These are phyloP conservation scores for Limanda limanda DNA, from an alignment of 2,113 vertebrate species.

Conservation along the genomic window DNA sequence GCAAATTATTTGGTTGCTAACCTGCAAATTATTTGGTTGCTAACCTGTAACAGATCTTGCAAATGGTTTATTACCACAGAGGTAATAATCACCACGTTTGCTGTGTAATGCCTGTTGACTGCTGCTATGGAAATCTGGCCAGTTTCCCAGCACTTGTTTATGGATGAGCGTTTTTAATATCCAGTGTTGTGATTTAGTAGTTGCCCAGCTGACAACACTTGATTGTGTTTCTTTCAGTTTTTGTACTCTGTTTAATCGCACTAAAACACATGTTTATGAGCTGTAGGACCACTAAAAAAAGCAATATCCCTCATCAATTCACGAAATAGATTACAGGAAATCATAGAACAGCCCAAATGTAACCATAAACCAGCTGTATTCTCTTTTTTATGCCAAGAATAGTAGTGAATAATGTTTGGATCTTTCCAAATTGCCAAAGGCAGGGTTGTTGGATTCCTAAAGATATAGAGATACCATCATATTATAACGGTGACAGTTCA, in stretches of 20 bases:
- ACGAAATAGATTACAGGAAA: constrained; percentile 56
- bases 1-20: constrained; percentile 14
- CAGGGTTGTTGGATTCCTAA: constrained; percentile 27
- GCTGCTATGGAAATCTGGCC: constrained; percentile 24
- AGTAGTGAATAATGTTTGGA: constrained; percentile 60
- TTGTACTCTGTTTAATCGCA: constrained; percentile 56
- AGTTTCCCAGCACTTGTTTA: constrained; percentile 37
- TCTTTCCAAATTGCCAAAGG: constrained; percentile 44
- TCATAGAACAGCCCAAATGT: constrained; percentile 47
- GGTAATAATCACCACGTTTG: constrained; percentile 35
- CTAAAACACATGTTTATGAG: constrained; percentile 48
- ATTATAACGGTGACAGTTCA: constrained; percentile 64
- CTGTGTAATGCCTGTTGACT: constrained; percentile 19
- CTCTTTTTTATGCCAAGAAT: constrained; percentile 24
- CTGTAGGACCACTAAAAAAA: constrained; percentile 25
- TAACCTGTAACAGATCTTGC: constrained; percentile 33
- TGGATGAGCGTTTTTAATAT: constrained; percentile 48
- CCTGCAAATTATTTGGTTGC: constrained; percentile 18
- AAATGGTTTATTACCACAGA: constrained; percentile 9
- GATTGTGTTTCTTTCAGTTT: constrained; percentile 44
- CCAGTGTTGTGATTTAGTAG: constrained; percentile 45
- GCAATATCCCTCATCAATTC: constrained; percentile 47
- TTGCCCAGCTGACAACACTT: constrained; percentile 45
- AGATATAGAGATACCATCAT: constrained; percentile 52
- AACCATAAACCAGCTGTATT: constrained; percentile 36